Conservation (phyloP, 1,140 invertebrate species). For the Sitodiplosis mosellana region DNA sequence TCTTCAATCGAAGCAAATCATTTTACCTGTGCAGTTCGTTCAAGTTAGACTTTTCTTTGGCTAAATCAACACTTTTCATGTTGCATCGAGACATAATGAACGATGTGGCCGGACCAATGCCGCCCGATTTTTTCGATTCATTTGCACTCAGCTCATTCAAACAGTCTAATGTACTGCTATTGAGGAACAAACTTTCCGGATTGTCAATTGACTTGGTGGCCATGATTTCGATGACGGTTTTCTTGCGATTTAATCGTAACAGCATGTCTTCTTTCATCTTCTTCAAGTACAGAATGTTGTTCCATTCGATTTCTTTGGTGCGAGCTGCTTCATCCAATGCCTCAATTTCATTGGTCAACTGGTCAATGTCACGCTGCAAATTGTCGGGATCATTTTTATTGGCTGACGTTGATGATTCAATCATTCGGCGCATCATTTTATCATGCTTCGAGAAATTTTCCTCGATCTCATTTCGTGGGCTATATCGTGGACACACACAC, state of each 20-base stretch:
- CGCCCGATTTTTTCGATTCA: neutral
- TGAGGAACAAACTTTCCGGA: neutral
- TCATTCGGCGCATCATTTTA: slow-evolving; percentile 36
- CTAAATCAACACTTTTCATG: slow-evolving; percentile 7
- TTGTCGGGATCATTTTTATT: slow-evolving; percentile 30
- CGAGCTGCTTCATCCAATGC: slow-evolving; percentile 45
- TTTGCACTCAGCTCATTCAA: neutral
- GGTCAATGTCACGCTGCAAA: slow-evolving; percentile 35
- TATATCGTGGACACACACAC: too few species aligned
- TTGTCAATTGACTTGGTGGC: slow-evolving; percentile 1
- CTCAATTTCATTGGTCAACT: slow-evolving; percentile 38
- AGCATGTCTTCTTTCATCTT: slow-evolving; percentile 67
- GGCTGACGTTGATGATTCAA: slow-evolving; percentile 29
- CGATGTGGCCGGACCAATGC: too few species aligned
- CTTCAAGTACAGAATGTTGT: slow-evolving; percentile 54
- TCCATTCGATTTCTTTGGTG: slow-evolving; percentile 69
- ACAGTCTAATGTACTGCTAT: neutral
- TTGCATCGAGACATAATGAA: slow-evolving; percentile 2
- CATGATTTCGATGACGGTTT: slow-evolving; percentile 34
- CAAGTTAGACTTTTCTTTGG: slow-evolving; percentile 6
- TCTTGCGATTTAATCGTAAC: slow-evolving; percentile 41
- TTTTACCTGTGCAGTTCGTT: slow-evolving; percentile 7
- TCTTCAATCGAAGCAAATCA: too few species aligned
- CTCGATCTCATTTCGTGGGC: slow-evolving; percentile 30
- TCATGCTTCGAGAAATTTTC: slow-evolving; percentile 33